Conservation (phyloP, 1,140 invertebrate genomes). For the Hylaeus anthracinus region DNA sequence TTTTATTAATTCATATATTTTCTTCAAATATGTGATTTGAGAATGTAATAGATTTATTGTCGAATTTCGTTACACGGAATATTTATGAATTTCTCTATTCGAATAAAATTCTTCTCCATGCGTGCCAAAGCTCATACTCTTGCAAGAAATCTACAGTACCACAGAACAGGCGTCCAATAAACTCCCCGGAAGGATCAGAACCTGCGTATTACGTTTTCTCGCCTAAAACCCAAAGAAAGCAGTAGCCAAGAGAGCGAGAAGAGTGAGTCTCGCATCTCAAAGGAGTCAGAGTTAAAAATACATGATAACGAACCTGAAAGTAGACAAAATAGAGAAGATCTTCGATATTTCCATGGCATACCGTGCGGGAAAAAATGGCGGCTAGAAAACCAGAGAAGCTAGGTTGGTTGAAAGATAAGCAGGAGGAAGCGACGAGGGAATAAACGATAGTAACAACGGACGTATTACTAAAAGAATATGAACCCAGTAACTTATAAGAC, state of each 20-base stretch:
- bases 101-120: too few relatives aligned
- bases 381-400: not conserved
- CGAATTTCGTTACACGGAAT: too few relatives aligned
- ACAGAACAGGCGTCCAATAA: too few relatives aligned
- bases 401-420: slow-evolving; percentile 23
- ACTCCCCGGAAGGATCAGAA: too few relatives aligned
- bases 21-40: too few relatives aligned
- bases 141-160: too few relatives aligned
- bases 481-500: slow-evolving; percentile 35
- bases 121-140: not conserved
- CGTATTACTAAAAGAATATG: slow-evolving; percentile 49
- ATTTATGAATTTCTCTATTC: too few relatives aligned
- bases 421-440: slow-evolving; percentile 4
- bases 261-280: not conserved
- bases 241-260: not conserved
- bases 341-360: slow-evolving; percentile 26
- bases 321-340: not conserved
- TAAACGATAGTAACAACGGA: slow-evolving; percentile 43
- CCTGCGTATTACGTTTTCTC: too few relatives aligned
- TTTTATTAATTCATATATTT: too few relatives aligned
- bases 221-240: not conserved
- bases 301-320: slow-evolving; percentile 10
- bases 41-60: too few relatives aligned
- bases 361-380: not conserved
- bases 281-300: not conserved